These are phyloP conservation scores for Taenioides sp. DNA, from an alignment of 2,797 vertebrate species.

Conservation along the genomic window DNA sequence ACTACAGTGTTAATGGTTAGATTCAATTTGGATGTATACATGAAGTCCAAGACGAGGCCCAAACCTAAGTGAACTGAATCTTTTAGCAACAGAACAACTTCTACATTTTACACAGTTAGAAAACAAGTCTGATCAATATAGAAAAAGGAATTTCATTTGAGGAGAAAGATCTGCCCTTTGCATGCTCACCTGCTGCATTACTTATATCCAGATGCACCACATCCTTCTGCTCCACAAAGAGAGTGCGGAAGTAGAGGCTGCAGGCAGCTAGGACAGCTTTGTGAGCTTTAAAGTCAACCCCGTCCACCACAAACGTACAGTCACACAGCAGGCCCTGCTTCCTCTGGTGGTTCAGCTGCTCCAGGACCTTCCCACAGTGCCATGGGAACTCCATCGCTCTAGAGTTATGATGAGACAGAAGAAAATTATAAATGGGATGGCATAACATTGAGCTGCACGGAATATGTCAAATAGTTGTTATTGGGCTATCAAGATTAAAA, in stretches of 20 bases:
- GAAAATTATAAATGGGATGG: background rate
- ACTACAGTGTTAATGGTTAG: slow-evolving; percentile 89
- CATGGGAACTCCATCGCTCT: slow-evolving; percentile 93
- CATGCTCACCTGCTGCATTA: slow-evolving; percentile 87
- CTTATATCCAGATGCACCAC: slow-evolving; percentile 98
- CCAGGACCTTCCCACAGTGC: slow-evolving; percentile 92
- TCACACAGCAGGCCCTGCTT: slow-evolving; percentile 92
- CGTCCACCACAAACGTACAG: slow-evolving; percentile 97
- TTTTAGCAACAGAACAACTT: background rate
- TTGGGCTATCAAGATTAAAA: background rate
- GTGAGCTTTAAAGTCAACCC: slow-evolving; percentile 95
- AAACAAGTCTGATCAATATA: background rate
- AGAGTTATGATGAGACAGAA: slow-evolving; percentile 8
- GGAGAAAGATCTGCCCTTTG: background rate
- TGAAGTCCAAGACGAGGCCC: slow-evolving; percentile 94
- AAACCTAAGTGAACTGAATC: slow-evolving; percentile 78
- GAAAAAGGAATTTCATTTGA: background rate
- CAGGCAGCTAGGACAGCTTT: slow-evolving; percentile 95
- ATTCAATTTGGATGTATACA: slow-evolving; percentile 95
- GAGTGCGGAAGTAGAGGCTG: slow-evolving; percentile 94
- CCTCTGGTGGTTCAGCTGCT: slow-evolving; percentile 92
- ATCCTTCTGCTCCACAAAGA: slow-evolving; percentile 96
- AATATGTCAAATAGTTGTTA: background rate
- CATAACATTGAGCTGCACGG: background rate
- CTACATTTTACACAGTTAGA: background rate